These are phyloP conservation scores for Tupaia tana DNA, from an alignment of 2,113 vertebrate genomes.

Conservation along the genomic window DNA sequence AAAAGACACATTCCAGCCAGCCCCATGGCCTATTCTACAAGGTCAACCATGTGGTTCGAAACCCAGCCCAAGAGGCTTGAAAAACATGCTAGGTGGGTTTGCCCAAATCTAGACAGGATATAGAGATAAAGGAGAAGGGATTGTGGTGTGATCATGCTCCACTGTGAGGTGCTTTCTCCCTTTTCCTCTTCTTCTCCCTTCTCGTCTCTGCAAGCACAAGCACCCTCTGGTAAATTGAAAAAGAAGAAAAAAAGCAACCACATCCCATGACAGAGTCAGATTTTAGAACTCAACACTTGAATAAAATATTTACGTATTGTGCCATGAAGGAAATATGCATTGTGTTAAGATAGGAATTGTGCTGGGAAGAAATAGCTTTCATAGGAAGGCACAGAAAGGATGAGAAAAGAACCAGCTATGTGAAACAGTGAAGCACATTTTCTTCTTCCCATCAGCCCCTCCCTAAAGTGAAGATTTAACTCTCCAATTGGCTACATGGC, in stretches of 20 bases:
- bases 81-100: too few species aligned
- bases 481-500: not conserved
- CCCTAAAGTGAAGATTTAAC: not conserved
- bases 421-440: not conserved
- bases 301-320: not conserved
- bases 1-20: not conserved
- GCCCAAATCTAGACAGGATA: too few species aligned
- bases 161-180: too few species aligned
- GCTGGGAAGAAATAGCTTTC: not conserved
- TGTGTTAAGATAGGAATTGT: not conserved
- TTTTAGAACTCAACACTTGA: slow-evolving; percentile 3
- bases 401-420: not conserved
- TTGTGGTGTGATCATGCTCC: too few species aligned
- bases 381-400: not conserved
- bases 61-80: too few species aligned
- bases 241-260: too few species aligned
- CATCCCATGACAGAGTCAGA: not conserved
- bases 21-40: too few species aligned
- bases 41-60: too few species aligned
- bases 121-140: too few species aligned
- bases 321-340: not conserved
- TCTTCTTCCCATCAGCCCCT: not conserved
- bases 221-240: too few species aligned
- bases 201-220: too few species aligned
- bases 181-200: too few species aligned